Percentiles rank a stretch among this genome's conserved stretches.
Conservation (phyloP, 53 echinoderm and acorn worm species). For the Arbacia lixula region DNA sequence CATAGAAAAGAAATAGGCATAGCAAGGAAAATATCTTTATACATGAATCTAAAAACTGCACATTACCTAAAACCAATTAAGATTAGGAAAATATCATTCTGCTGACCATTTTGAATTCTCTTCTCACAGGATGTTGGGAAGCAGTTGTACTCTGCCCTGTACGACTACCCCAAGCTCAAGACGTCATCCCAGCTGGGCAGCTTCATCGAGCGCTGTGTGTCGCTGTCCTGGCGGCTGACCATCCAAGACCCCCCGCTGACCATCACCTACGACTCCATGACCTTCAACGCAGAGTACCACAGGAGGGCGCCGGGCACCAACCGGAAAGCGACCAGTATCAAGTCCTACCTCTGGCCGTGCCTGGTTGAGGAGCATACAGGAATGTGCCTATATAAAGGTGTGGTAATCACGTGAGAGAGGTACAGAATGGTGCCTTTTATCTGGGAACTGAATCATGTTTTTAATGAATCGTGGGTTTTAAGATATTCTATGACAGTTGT, state of each 20-base stretch:
- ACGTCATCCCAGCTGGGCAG: constrained; percentile 58
- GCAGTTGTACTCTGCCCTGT: constrained; percentile 60
- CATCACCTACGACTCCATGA: constrained; percentile 74
- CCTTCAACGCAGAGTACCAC: constrained; percentile 72
- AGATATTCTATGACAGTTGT: no score
- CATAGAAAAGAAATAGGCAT: no score
- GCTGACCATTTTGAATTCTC: no score
- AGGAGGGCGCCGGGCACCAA: constrained; percentile 79
- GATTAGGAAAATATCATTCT: no score
- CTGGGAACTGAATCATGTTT: no score
- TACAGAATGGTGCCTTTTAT: no score
- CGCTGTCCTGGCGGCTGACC: constrained; percentile 82
- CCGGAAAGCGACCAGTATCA: constrained; percentile 65
- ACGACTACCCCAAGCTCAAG: constrained; percentile 68
- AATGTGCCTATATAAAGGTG: constrained; percentile 86
- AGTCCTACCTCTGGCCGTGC: constrained; percentile 87
- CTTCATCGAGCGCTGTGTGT: constrained; percentile 79
- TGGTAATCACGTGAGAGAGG: constrained; percentile 74
- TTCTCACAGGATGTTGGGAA: constrained; percentile 76
- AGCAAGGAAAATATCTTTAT: no score
- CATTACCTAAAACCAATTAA: no score
- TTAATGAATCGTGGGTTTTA: no score
- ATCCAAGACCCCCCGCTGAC: constrained; percentile 77
- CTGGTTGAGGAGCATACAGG: constrained; percentile 71
- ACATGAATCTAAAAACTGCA: no score